These are phyloP conservation scores for Sitophilus oryzae DNA, from an alignment of 1,140 invertebrate species.

Conservation along the genomic window DNA sequence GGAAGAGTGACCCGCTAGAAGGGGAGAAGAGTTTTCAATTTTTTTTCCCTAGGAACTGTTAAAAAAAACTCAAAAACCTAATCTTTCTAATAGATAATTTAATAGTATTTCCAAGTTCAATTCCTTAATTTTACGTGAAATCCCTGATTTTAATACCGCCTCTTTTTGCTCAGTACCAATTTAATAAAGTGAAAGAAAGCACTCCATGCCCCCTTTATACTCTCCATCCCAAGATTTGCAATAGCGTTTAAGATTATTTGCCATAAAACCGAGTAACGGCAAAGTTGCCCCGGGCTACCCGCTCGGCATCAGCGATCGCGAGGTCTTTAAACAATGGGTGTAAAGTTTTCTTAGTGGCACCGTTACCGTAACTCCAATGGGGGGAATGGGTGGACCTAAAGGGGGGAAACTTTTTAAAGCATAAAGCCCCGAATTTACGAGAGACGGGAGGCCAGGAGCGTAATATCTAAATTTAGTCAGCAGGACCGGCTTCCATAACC, in stretches of 20 bases:
- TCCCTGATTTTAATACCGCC: too few species aligned
- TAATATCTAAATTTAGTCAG: constrained; percentile 37
- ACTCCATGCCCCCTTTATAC: too few species aligned
- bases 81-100: too few species aligned
- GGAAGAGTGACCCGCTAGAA: too few species aligned
- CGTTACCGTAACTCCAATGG: constrained; percentile 33
- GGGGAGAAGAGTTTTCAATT: too few species aligned
- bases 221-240: constrained; percentile 24
- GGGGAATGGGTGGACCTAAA: too few species aligned
- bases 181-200: constrained; percentile 27
- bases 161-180: constrained; percentile 15
- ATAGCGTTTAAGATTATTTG: constrained; percentile 27
- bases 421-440: constrained; percentile 34
- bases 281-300: constrained; percentile 21
- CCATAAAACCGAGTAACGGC: constrained; percentile 26
- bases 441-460: constrained; percentile 23
- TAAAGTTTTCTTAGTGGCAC: constrained; percentile 28
- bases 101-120: too few species aligned
- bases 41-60: too few species aligned
- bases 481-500: constrained; percentile 31
- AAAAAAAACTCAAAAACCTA: too few species aligned
- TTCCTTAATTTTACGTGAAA: too few species aligned
- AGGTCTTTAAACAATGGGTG: constrained; percentile 27
- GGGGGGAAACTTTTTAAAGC: constrained; percentile 30
- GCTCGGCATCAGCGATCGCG: constrained; percentile 19